Conservation (phyloP, 2,113 vertebrate genomes). For the Chaetura pelagica region DNA sequence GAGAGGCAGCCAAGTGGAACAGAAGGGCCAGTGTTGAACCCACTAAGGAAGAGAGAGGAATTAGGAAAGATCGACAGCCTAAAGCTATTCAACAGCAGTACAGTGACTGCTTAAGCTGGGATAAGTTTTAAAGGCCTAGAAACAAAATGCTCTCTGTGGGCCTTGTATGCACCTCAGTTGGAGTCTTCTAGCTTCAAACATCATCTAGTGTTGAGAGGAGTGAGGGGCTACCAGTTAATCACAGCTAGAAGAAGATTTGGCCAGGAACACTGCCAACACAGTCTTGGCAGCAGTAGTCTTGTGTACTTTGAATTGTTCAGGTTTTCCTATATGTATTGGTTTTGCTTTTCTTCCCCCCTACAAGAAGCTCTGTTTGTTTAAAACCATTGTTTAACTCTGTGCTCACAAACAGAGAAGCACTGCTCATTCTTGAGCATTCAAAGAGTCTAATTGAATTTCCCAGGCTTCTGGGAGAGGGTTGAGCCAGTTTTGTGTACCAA, state of each 20-base stretch:
- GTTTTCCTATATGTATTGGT: conserved; percentile 31
- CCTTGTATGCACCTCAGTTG: conserved; percentile 1
- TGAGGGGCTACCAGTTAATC: conserved; percentile 12
- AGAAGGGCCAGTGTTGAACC: conserved; percentile 55
- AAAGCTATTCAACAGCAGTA: conserved; percentile 40
- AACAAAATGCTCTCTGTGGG: not conserved
- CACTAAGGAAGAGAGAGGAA: conserved; percentile 5
- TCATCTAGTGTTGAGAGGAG: conserved; percentile 1
- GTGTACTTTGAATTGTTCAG: conserved; percentile 43
- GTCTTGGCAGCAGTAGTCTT: conserved; percentile 32
- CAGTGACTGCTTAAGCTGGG: conserved; percentile 5
- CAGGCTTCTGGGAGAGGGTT: conserved; percentile 58
- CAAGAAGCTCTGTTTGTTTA: conserved; percentile 51
- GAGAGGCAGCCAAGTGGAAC: conserved; percentile 63
- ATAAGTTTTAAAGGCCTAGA: not conserved
- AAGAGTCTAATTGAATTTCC: conserved; percentile 31
- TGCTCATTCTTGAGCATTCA: conserved; percentile 49
- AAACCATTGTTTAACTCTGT: conserved; percentile 46
- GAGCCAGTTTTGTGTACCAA: conserved; percentile 42
- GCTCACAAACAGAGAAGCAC: not conserved
- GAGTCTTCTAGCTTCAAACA: not conserved
- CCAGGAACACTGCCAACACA: conserved; percentile 32
- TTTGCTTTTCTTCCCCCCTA: conserved; percentile 34
- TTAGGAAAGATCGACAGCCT: conserved; percentile 19
- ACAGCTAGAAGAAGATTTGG: conserved; percentile 10